These are phyloP conservation scores for Hipparchia semele DNA, from an alignment of 2,888 invertebrate species.

Conservation along the genomic window DNA sequence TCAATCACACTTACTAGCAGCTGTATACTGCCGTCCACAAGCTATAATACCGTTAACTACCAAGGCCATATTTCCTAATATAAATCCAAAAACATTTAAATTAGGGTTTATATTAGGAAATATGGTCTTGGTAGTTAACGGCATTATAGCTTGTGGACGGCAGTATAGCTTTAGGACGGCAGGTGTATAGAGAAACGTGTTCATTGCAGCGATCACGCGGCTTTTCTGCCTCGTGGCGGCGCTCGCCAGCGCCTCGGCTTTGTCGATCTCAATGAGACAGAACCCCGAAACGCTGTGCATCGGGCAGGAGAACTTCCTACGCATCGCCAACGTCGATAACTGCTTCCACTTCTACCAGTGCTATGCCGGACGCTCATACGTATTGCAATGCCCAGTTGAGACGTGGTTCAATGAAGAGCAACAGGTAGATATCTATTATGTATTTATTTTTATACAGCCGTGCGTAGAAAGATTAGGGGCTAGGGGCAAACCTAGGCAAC, in stretches of 20 bases:
- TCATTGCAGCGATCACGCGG: constrained; percentile 43
- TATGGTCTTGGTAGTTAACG: too few relatives aligned
- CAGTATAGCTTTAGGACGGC: too few relatives aligned
- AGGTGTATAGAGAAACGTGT: not conserved
- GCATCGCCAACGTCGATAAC: constrained; percentile 64
- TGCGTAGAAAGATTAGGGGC: too few relatives aligned
- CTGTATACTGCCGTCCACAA: too few relatives aligned
- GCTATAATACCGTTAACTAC: too few relatives aligned
- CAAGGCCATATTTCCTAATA: too few relatives aligned
- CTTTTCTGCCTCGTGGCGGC: constrained; percentile 57
- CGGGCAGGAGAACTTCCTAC: constrained; percentile 75
- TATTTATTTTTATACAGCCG: too few relatives aligned
- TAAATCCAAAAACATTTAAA: too few relatives aligned
- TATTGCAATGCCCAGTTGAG: constrained; percentile 68
- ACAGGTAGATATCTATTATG: constrained; percentile 54
- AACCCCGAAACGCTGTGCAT: constrained; percentile 75
- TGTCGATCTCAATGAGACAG: constrained; percentile 74
- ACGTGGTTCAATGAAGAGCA: constrained; percentile 77
- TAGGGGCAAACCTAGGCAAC: too few relatives aligned
- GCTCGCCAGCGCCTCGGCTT: constrained; percentile 63
- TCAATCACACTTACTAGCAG: too few relatives aligned
- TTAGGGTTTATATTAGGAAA: too few relatives aligned
- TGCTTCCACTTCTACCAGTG: constrained; percentile 77
- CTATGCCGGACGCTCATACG: constrained; percentile 67
- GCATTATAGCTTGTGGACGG: too few relatives aligned